Evolutionary conservation across 2,888 invertebrate species (phyloP), one percentile per base, ranked within the genome.

Genomic region (Tachystola acroxantha): DNA sequence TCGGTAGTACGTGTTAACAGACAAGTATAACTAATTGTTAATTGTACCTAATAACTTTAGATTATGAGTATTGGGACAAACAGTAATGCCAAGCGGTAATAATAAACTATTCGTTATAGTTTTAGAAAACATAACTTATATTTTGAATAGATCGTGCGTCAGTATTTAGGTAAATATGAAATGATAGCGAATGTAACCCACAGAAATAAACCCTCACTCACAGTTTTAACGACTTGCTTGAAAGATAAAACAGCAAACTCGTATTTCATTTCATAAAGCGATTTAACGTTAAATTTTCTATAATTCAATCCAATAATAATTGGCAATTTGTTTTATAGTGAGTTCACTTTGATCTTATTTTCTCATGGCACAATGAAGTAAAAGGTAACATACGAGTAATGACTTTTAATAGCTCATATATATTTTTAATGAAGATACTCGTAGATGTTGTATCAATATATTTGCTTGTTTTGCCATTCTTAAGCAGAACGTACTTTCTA

Each of bases 121-220:
- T 65, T 64, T 58, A 24, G 46, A 43, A 24, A 20, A 12, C 27
- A 39, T 61, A 57, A 57, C 57, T 44, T 50, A 55, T 61, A 59
- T 64, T 65, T 66, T 24, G n/a, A 24, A 24, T 54, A 45, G 57
- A 55, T 51, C 57, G 67, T 76, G 78, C 79, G 78, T 80, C 76
- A 76, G 60, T 66, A 76, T 61, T 66, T 53, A 63, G 13, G 24
- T 64, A 69, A 68, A 67, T 65, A 69, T 58, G 56, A 61, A 53
- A 60, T 55, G 43, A 48, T 53, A 52, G 64, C 46, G 56, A 57
- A 56, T 55, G 54, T 33, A 50, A 46, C 51, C 5, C 46, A 56
- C 64, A 42, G 52, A 75, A 68, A 77, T 77, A 76, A 68, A 73
- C 63, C 64, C 49, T 53, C n/a, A n/a, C 66, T 59, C 51, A 48